Evolutionary conservation across 2,797 vertebrate species (phyloP).

Genomic region (Pipistrellus pygmaeus): DNA sequence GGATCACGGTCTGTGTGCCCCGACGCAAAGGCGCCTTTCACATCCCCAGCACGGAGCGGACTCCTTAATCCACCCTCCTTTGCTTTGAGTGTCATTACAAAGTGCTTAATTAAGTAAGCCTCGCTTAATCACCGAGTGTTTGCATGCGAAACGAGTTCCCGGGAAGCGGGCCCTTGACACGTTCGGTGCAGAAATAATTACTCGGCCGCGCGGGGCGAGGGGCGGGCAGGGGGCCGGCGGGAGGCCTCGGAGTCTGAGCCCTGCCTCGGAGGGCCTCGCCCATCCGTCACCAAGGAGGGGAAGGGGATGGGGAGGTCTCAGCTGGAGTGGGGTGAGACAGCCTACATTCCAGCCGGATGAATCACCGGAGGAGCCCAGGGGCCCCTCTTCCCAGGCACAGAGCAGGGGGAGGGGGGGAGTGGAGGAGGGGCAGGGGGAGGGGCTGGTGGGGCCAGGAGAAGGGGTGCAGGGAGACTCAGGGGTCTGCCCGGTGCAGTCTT

Average conservation of each 20-base stretch:
- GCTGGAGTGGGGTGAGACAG: slow-evolving; percentile 69
- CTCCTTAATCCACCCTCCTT: slow-evolving; percentile 87
- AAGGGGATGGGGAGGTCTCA: slow-evolving; percentile 84
- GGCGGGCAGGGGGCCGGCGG: accelerated
- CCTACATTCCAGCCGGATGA: slow-evolving; percentile 85
- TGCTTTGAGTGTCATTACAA: slow-evolving; percentile 90
- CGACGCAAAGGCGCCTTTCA: slow-evolving; percentile 76
- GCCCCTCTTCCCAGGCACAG: background rate
- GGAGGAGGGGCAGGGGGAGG: background rate
- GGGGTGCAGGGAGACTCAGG: accelerated
- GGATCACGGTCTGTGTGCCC: slow-evolving; percentile 75
- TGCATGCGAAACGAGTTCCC: slow-evolving; percentile 88
- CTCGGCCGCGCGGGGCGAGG: slow-evolving; percentile 66
- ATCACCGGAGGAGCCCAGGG: slow-evolving; percentile 67
- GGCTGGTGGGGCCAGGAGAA: accelerated
- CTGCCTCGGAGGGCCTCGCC: slow-evolving; percentile 79
- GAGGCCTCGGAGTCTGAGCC: slow-evolving; percentile 77
- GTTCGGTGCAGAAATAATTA: slow-evolving; percentile 87
- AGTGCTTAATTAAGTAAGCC: slow-evolving; percentile 91
- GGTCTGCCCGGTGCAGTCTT: background rate
- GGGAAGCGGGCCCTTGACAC: slow-evolving; percentile 88
- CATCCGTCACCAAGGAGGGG: slow-evolving; percentile 83
- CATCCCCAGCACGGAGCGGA: slow-evolving; percentile 80
- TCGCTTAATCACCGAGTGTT: slow-evolving; percentile 91
- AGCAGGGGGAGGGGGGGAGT: too few relatives aligned